These are phyloP conservation scores for Osmerus eperlanus DNA, from an alignment of 2,113 vertebrate species.

Conservation along the genomic window DNA sequence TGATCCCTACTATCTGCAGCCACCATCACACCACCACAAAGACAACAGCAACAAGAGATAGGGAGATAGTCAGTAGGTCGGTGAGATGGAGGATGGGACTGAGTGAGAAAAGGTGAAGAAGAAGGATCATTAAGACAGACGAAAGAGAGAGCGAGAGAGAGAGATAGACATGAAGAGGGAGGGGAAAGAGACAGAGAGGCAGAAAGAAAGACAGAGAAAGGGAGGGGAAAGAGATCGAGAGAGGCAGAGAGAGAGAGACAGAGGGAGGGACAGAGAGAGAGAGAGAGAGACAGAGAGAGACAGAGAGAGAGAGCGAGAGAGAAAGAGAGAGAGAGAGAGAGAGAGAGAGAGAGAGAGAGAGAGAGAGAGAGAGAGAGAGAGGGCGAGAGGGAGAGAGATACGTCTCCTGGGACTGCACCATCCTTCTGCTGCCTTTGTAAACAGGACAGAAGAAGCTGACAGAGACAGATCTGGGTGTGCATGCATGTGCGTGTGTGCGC, in stretches of 20 bases:
- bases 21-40: too few relatives aligned
- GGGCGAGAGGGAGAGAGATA: slow-evolving; percentile 4
- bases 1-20: slow-evolving; percentile 6
- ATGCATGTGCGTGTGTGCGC: neutral
- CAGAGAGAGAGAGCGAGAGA: slow-evolving; percentile 1
- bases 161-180: neutral
- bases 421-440: slow-evolving; percentile 26
- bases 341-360: neutral
- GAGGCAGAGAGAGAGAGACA: neutral
- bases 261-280: neutral
- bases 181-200: too few relatives aligned
- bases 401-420: slow-evolving; percentile 36
- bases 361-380: neutral
- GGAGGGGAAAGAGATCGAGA: neutral
- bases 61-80: too few relatives aligned
- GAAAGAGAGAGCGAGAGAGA: neutral
- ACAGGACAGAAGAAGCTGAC: slow-evolving; percentile 32
- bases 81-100: too few relatives aligned
- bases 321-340: neutral
- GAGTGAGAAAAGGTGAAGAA: slow-evolving; percentile 32
- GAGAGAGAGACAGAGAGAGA: neutral
- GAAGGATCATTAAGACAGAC: neutral
- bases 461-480: slow-evolving; percentile 14
- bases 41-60: too few relatives aligned
- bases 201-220: too few relatives aligned